phyloP scores from a whole-genome alignment of 2,113 vertebrate species.

The Ceyx margarethae region DNA sequence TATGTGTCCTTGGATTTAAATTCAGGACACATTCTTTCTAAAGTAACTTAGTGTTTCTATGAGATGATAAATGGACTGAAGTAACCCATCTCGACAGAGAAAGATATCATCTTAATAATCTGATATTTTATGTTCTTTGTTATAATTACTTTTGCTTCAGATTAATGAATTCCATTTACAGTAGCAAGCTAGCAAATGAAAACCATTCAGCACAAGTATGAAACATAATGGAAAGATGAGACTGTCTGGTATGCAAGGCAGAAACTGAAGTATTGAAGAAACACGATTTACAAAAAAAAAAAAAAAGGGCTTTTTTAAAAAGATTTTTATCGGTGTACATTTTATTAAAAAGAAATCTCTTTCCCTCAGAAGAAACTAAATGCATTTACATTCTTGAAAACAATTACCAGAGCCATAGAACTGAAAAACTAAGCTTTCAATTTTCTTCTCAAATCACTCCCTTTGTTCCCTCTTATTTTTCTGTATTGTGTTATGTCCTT shows the following conservation, averaged over 20 bases:
- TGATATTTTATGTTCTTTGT: slow-evolving; percentile 60
- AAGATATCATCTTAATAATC: slow-evolving; percentile 61
- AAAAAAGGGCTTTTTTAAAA: not conserved
- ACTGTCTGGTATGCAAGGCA: not conserved
- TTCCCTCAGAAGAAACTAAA: not conserved
- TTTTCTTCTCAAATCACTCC: not conserved
- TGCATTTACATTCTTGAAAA: slow-evolving; percentile 18
- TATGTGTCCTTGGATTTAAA: not conserved
- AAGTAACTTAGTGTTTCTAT: slow-evolving; percentile 1
- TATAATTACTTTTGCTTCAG: slow-evolving; percentile 65
- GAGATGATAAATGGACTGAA: slow-evolving; percentile 43
- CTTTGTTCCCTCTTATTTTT: not conserved
- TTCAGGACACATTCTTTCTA: slow-evolving; percentile 19
- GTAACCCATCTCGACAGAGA: slow-evolving; percentile 38
- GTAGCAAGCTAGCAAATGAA: slow-evolving; percentile 53
- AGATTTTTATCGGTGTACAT: not conserved
- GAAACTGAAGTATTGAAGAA: slow-evolving; percentile 27
- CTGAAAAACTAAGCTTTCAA: not conserved
- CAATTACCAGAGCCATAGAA: slow-evolving; percentile 11
- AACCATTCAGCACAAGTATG: not conserved
- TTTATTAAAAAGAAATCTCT: not conserved
- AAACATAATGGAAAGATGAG: slow-evolving; percentile 47
- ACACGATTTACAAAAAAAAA: not conserved
- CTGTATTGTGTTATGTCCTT: not conserved
- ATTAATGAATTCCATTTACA: slow-evolving; percentile 67